Conservation (phyloP, 2,113 vertebrate species). For the Platichthys stellatus region DNA sequence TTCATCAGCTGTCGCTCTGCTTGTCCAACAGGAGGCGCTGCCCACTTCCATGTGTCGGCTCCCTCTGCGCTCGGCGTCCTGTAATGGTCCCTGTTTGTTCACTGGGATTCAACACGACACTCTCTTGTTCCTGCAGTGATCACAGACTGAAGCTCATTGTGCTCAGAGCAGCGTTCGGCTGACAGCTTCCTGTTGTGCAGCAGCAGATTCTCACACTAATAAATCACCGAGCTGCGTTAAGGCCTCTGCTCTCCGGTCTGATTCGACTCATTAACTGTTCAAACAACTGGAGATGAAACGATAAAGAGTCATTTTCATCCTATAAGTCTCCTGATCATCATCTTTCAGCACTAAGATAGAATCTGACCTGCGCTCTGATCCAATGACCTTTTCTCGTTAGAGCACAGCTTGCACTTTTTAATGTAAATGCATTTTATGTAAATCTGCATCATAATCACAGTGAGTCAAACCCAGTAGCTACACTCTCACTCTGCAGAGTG, state of each 20-base stretch:
- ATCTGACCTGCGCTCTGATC: no score
- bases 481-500: no score
- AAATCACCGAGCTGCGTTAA: not conserved
- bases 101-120: not conserved
- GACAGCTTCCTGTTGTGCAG: no score
- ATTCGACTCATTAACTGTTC: constrained; percentile 24
- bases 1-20: not conserved
- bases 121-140: not conserved
- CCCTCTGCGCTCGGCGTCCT: not conserved
- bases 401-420: no score
- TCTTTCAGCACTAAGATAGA: not conserved
- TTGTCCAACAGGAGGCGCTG: not conserved
- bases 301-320: not conserved
- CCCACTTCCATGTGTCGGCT: no score
- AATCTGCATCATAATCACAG: no score
- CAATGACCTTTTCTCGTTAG: no score
- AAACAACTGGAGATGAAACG: constrained; percentile 11
- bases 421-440: no score
- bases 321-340: not conserved
- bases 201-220: not conserved
- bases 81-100: not conserved
- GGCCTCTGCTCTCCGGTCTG: no score
- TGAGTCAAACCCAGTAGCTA: no score
- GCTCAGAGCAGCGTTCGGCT: no score
- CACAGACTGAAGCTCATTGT: not conserved